A percentile compares a stretch with the other conserved stretches of the same genome.
Evolutionary conservation across 2,888 invertebrate species (phyloP).

Genomic region (Panopea generosa): DNA sequence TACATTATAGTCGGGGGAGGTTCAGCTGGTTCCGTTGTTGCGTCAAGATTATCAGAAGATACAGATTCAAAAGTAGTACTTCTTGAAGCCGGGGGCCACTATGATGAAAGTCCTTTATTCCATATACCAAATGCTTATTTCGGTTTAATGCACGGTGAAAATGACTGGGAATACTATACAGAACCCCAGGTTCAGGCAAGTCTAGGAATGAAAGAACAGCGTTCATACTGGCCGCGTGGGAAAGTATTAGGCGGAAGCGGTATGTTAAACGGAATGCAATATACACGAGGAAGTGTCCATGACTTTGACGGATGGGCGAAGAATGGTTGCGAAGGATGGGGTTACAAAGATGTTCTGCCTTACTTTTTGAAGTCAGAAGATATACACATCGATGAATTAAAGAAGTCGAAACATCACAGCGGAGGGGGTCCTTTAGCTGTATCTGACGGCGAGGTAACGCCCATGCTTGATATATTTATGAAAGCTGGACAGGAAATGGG

Average conservation of each 20-base stretch:
- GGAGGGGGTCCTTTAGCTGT: slow-evolving; percentile 49
- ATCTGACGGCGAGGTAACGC: slow-evolving; percentile 60
- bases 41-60: slow-evolving; percentile 6
- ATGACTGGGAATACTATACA: slow-evolving; percentile 85
- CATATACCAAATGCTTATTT: slow-evolving; percentile 85
- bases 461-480: slow-evolving; percentile 72
- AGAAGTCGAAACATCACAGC: slow-evolving; percentile 38
- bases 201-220: slow-evolving; percentile 81
- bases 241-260: slow-evolving; percentile 95
- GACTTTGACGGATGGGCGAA: slow-evolving; percentile 18
- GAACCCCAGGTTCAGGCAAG: slow-evolving; percentile 79
- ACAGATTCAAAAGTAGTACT: slow-evolving; percentile 6
- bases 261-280: slow-evolving; percentile 95
- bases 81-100: slow-evolving; percentile 19
- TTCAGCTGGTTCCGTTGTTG: neutral
- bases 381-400: neutral
- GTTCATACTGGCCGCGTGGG: slow-evolving; percentile 95
- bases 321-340: slow-evolving; percentile 44
- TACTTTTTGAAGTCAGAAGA: no score
- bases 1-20: slow-evolving; percentile 18
- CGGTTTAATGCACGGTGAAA: slow-evolving; percentile 77
- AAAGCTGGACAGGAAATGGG: slow-evolving; percentile 88
- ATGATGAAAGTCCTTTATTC: slow-evolving; percentile 7
- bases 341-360: no score
- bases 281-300: slow-evolving; percentile 91